These are phyloP conservation scores for Turnix velox DNA, from an alignment of 2,113 vertebrate species.

Conservation along the genomic window DNA sequence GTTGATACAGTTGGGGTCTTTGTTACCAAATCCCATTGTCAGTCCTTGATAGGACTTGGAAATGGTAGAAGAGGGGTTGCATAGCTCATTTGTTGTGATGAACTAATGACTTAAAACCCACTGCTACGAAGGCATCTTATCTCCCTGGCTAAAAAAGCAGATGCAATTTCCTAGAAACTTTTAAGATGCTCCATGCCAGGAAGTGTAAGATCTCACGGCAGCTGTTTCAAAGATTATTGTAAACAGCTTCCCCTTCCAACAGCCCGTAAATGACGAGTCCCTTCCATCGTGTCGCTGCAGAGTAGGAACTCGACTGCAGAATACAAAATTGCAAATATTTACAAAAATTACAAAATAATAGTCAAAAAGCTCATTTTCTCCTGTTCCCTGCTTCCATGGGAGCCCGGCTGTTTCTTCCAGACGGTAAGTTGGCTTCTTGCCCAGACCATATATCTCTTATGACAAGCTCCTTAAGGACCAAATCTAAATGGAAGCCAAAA, in stretches of 20 bases:
- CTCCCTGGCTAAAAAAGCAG: conserved; percentile 22
- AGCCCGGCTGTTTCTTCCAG: conserved; percentile 59
- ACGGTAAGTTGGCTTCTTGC: conserved; percentile 48
- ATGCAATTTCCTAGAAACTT: conserved; percentile 48
- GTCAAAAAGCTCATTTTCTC: conserved; percentile 18
- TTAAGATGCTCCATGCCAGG: conserved; percentile 11
- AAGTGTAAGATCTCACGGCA: not conserved
- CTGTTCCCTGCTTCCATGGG: not conserved
- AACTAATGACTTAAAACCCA: not conserved
- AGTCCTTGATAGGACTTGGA: not conserved
- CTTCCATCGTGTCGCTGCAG: not conserved
- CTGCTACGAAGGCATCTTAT: conserved; percentile 19
- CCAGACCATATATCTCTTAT: conserved; percentile 50
- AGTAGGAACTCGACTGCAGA: not conserved
- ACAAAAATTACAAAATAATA: conserved; percentile 29
- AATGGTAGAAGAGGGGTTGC: accelerated
- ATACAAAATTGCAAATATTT: conserved; percentile 41
- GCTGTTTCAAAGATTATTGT: conserved; percentile 17
- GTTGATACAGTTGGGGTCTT: not conserved
- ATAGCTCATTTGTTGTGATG: no score
- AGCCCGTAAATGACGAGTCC: not conserved
- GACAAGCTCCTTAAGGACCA: conserved; percentile 58
- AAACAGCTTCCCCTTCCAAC: not conserved
- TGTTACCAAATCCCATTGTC: not conserved
- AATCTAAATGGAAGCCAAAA: conserved; percentile 53